Conservation (phyloP, 37 sponge, comb jelly and placozoan species). For the Tethya wilhelma region DNA sequence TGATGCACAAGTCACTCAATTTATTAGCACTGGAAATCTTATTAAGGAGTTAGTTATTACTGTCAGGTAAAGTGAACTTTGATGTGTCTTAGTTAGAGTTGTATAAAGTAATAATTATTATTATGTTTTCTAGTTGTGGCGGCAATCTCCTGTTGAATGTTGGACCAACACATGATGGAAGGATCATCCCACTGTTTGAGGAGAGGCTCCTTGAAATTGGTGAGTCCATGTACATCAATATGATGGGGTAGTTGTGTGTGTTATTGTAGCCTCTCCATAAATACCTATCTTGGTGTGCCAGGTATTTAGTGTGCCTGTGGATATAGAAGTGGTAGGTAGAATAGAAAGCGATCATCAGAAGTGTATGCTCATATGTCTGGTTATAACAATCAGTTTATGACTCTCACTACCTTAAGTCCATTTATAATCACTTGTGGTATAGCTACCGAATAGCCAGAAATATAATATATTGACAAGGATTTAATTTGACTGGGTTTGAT, state of each 20-base stretch:
- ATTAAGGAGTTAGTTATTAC: constrained; percentile 66
- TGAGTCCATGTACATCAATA: constrained; percentile 17
- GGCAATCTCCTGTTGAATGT: constrained; percentile 77
- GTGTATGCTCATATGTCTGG: too few species aligned
- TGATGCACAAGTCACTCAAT: constrained; percentile 40
- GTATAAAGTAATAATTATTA: neutral
- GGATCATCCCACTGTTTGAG: constrained; percentile 69
- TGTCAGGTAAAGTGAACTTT: constrained; percentile 48
- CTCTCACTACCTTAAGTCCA: too few species aligned
- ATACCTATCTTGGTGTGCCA: too few species aligned
- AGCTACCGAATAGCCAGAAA: too few species aligned
- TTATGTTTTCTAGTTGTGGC: constrained; percentile 38
- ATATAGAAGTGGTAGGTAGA: too few species aligned
- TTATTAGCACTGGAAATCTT: constrained; percentile 53
- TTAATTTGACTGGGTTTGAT: too few species aligned
- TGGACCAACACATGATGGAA: constrained; percentile 80
- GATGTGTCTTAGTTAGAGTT: neutral
- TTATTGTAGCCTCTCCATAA: neutral
- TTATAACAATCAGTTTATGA: too few species aligned
- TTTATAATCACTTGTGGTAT: too few species aligned
- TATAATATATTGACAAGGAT: too few species aligned
- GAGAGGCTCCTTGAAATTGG: constrained; percentile 75
- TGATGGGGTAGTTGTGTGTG: constrained; percentile 1
- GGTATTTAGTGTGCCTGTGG: too few species aligned
- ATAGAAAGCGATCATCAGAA: too few species aligned